Base-by-base conservation (phyloP, 2,888 invertebrate genomes). In the Tipula helvola region DNA sequence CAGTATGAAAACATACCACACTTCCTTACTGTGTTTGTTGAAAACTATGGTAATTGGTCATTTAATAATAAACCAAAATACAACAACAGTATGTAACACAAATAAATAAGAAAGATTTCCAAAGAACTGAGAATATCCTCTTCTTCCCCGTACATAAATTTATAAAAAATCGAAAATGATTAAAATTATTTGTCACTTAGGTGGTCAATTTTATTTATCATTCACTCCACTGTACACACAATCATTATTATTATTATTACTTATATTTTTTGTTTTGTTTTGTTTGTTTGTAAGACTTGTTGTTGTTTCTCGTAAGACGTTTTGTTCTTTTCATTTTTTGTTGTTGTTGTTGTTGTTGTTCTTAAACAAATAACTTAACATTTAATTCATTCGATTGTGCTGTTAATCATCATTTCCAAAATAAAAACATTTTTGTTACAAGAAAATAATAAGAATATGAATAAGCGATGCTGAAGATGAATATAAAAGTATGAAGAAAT, bases 321-420 rank as follows among this genome's bases (percentile, higher is more conserved):
- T 71, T 71, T 71, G 71, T 71, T 71, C 71, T 7, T 71, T 71
- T 71, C 28, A 28, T 28, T 71, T 52, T 52, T 52, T 52, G 10
- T 44, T 44, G 7, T 52, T 71, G 28, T 28, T 1, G 28, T 28
- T 52, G 16, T 71, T 71, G 71, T 28, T 71, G 12, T 71, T 71
- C 71, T 71, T 71, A 71, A 71, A 71, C 71, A 71, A 71, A 71
- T 71, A 71, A 71, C 71, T 71, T 71, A 71, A 71, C 71, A 84
- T 84, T 84, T 84, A 84, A 84, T 84, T 84, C 84, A 39, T 84
- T 84, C 84, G 84, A 84, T 84, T 84, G 84, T 36, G 41, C 84
- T 84, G 84, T 84, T 84, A 84, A 84, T 84, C 84, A 84, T 84
- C 84, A 84, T 84, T 84, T 84, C 84, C 84, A 84, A 84, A 84